Evolutionary conservation across 2,888 invertebrate species (phyloP).

Genomic region (Phymatocera aterrima): DNA sequence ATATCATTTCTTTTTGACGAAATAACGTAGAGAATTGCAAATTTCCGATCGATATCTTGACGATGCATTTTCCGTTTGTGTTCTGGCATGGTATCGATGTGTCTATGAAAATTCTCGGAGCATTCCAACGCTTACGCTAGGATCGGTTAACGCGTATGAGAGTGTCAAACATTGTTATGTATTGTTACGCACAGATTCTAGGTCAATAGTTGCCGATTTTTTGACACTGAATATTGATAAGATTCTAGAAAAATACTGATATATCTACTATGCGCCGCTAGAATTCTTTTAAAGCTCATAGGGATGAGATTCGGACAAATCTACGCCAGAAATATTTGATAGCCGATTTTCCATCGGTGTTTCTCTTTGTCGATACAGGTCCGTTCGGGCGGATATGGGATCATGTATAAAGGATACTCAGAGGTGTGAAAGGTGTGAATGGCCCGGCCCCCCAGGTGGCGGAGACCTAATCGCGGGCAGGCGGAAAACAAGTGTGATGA

Average conservation of each 20-base stretch:
- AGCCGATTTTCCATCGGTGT: slow-evolving; percentile 33
- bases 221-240: neutral
- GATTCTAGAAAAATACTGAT: neutral
- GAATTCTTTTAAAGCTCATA: too few species aligned
- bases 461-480: slow-evolving; percentile 66
- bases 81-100: too few species aligned
- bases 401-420: slow-evolving; percentile 37
- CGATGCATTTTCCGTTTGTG: too few species aligned
- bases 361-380: slow-evolving; percentile 21
- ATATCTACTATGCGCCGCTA: too few species aligned
- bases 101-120: too few species aligned
- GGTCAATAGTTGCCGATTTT: neutral
- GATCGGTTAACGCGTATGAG: too few species aligned
- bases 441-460: slow-evolving; percentile 61
- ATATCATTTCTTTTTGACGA: neutral
- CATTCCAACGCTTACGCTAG: too few species aligned
- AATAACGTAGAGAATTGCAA: too few species aligned
- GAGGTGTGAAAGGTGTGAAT: slow-evolving; percentile 68
- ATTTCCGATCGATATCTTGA: too few species aligned
- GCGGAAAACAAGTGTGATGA: slow-evolving; percentile 70
- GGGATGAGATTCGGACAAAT: neutral
- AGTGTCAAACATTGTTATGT: too few species aligned
- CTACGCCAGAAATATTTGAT: neutral
- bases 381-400: slow-evolving; percentile 32
- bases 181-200: neutral